Evolutionary conservation across 2,888 invertebrate species (phyloP).

Genomic region (Drosophila paracracens): DNA sequence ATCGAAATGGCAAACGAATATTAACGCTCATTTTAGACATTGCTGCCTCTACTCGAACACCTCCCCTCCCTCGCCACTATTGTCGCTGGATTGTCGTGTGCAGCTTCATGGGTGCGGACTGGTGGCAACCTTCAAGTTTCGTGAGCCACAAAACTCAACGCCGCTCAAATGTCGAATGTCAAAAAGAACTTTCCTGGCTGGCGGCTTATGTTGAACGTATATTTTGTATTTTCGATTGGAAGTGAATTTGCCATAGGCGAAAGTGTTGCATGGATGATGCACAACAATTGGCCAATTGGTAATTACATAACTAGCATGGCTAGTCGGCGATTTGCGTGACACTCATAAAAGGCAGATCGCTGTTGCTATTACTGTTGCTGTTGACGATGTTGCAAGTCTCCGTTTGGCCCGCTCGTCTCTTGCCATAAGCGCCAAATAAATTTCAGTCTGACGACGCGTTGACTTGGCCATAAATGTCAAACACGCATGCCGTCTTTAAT

Average conservation of each 20-base stretch:
- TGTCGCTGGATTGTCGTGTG: conserved; percentile 62
- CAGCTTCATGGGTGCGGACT: conserved; percentile 52
- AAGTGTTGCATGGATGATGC: conserved; percentile 14
- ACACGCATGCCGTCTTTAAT: conserved; percentile 34
- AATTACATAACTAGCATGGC: conserved; percentile 27
- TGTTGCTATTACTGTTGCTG: background rate
- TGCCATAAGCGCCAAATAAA: conserved; percentile 27
- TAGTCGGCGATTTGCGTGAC: conserved; percentile 18
- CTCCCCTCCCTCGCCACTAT: conserved; percentile 21
- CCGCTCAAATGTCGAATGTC: conserved; percentile 68
- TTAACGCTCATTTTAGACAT: conserved; percentile 22
- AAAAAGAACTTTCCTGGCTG: conserved; percentile 67
- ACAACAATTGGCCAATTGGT: conserved; percentile 5
- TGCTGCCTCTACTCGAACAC: background rate
- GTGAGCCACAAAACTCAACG: conserved; percentile 34
- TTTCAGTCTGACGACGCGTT: conserved; percentile 42
- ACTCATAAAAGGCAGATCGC: conserved; percentile 31
- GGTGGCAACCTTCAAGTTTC: conserved; percentile 69
- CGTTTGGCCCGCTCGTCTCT: background rate
- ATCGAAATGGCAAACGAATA: conserved; percentile 62
- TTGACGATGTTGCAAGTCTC: conserved; percentile 32
- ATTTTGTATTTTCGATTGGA: background rate
- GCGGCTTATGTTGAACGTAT: no score
- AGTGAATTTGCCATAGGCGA: conserved; percentile 4
- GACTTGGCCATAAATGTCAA: conserved; percentile 59